These are phyloP conservation scores for Glareola pratincola DNA, from an alignment of 2,113 vertebrate species.

Conservation along the genomic window DNA sequence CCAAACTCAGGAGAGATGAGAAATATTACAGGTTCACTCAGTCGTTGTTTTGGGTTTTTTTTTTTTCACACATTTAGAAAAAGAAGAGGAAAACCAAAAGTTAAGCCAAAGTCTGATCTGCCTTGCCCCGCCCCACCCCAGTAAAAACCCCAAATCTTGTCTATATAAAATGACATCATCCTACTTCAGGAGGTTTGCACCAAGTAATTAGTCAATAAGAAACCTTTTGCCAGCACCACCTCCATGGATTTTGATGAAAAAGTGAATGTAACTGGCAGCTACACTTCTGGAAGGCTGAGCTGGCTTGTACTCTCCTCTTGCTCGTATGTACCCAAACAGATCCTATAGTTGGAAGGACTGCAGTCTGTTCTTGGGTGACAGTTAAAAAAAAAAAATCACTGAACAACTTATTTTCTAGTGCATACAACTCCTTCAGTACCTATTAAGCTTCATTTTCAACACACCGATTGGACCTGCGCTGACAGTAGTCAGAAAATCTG, in stretches of 20 bases:
- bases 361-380: not conserved
- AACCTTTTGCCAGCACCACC: not conserved
- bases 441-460: not conserved
- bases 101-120: not conserved
- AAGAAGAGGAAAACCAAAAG: not conserved
- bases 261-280: not conserved
- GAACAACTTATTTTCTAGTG: not conserved
- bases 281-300: not conserved
- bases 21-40: not conserved
- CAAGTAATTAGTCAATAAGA: not conserved
- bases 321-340: not conserved
- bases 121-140: no score
- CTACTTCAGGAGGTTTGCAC: not conserved
- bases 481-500: not conserved
- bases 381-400: not conserved
- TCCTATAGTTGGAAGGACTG: not conserved
- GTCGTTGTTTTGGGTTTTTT: no score
- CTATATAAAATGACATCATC: not conserved
- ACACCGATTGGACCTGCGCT: not conserved
- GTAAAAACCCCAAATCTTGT: not conserved
- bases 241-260: not conserved
- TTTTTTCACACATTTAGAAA: not conserved
- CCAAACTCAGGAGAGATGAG: not conserved
- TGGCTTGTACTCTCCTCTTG: not conserved
- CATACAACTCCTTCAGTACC: not conserved